Evolutionary conservation across 2,797 vertebrate species (phyloP), one percentile per base, ranked within the genome.

Genomic region (Bovichtus variegatus): DNA sequence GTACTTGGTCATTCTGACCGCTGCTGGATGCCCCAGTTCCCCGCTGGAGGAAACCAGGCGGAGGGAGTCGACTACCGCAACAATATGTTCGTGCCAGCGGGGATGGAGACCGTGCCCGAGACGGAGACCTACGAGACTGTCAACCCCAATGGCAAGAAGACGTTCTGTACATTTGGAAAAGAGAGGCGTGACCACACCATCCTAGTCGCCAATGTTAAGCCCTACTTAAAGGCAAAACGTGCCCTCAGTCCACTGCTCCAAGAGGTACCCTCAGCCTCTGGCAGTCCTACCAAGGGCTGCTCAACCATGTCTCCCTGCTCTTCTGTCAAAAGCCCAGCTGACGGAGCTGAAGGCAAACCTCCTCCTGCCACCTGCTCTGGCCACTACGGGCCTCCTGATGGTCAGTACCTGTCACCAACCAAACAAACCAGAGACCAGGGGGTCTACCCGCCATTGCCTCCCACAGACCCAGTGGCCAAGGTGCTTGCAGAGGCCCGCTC

Each of bases 1-100:
- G 97, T 99, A 54, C 96, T 99, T 94, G 98, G 98, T 92, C 98
- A 99, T 95, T 99, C 98, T 68, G 98, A 99, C 94, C 97, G 97
- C 90, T 99, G 98, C 93, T 99, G 98, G 98, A 99, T 99, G 98
- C 98, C 98, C 89, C 97, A 99, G 95, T 99, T 99, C 94, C 97
- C 97, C 21, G 90, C 96, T 77, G 93, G 92, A 43, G 94, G 96
- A 93, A 97, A 96, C 92, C 98, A 98, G 92, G 97, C 97, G 71
- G 98, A 99, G 95, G 97, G 98, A 49, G 96, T 97, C 44, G 98
- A 99, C 96, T 99, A 99, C 94, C 97, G 98, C 95, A 99, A 97
- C 95, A 99, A 99, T 94, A 96, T 99, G 95, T 99, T 99, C 87
- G 97, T 99, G 86, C 98, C 98, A 71, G 96, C 96, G 54, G 95